Conservation (phyloP, 2,113 vertebrate genomes). For the Chlorodrepanis virens region DNA sequence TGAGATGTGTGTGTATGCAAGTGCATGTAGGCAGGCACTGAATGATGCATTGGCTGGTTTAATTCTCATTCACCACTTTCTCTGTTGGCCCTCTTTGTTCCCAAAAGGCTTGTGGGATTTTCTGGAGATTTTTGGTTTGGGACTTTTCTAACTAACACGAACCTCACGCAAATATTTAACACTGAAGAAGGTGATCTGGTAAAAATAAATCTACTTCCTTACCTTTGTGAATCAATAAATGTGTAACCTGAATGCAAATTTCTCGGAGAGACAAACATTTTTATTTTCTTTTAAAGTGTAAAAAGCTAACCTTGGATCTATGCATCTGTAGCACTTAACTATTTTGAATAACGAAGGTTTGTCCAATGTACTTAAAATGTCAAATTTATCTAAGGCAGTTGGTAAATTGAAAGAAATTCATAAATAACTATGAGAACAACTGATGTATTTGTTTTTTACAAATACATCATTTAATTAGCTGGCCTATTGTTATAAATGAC, state of each 20-base stretch:
- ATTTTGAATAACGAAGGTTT: background rate
- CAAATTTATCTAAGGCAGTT: background rate
- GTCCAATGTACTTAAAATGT: background rate
- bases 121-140: background rate
- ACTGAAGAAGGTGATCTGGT: background rate
- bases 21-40: rapidly evolving
- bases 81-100: background rate
- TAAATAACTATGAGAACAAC: background rate
- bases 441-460: background rate
- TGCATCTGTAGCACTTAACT: background rate
- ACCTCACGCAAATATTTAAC: background rate
- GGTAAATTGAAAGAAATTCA: background rate
- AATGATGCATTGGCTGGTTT: background rate
- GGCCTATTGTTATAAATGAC: background rate
- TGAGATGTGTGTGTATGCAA: background rate
- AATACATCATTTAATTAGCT: background rate
- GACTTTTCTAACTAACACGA: background rate
- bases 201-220: background rate
- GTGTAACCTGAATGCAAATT: background rate
- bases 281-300: background rate
- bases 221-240: background rate
- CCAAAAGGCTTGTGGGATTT: background rate
- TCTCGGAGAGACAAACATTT: background rate
- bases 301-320: background rate
- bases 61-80: background rate